Evolutionary conservation across 2,888 invertebrate species (phyloP).

Genomic region (Auanema freiburgensis): DNA sequence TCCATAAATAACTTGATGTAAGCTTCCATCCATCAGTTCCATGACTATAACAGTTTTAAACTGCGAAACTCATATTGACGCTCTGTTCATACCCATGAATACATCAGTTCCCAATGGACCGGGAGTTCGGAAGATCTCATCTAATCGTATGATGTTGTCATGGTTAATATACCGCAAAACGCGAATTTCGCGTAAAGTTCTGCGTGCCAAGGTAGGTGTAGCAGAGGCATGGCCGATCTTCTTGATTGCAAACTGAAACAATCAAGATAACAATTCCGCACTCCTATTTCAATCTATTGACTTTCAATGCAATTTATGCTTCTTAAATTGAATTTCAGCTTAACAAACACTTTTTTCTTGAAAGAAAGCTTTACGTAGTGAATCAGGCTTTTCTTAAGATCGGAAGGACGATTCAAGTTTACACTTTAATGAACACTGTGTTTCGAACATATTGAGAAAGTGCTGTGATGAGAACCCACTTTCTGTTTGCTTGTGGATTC

Average conservation of each 20-base stretch:
- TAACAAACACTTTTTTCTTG: no score
- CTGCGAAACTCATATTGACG: not conserved
- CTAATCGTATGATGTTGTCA: constrained; percentile 54
- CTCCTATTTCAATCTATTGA: no score
- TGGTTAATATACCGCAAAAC: constrained; percentile 58
- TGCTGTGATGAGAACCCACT: constrained; percentile 20
- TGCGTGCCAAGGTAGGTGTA: constrained; percentile 57
- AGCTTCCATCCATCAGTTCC: constrained; percentile 59
- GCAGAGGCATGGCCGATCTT: constrained; percentile 62
- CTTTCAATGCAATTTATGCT: not conserved
- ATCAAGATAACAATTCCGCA: not conserved
- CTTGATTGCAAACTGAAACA: constrained; percentile 55
- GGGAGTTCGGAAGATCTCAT: constrained; percentile 59
- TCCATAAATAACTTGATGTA: constrained; percentile 59
- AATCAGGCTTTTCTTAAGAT: no score
- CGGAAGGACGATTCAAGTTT: no score
- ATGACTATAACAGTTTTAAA: constrained; percentile 44
- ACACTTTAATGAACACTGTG: no score
- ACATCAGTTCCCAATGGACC: constrained; percentile 58
- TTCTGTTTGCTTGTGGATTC: constrained; percentile 39
- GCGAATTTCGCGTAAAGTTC: constrained; percentile 58
- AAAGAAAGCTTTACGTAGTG: no score
- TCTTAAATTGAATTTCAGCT: not conserved
- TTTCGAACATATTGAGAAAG: not conserved
- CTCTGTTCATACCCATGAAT: constrained; percentile 39